Percentiles rank a stretch among this genome's conserved stretches.
These are phyloP conservation scores for Cynodonichthys magdalenae DNA, from an alignment of 2,797 vertebrate species.

Conservation along the genomic window DNA sequence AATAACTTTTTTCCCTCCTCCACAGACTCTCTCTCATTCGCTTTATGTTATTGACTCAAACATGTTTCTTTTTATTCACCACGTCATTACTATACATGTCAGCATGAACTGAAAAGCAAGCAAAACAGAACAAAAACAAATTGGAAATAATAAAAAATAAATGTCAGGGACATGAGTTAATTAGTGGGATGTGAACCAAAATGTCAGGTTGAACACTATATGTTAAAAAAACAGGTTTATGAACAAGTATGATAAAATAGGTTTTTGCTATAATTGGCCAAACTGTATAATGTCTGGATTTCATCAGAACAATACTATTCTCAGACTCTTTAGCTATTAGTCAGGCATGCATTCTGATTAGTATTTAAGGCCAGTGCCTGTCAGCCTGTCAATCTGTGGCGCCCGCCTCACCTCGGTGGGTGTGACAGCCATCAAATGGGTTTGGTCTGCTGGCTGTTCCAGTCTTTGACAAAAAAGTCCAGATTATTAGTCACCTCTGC, in stretches of 20 bases:
- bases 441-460: neutral
- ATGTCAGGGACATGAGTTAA: neutral
- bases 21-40: neutral
- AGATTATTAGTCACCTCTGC: slow-evolving; percentile 10
- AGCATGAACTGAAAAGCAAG: neutral
- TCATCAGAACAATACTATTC: neutral
- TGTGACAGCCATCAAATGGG: slow-evolving; percentile 13
- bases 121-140: neutral
- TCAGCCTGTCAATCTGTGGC: slow-evolving; percentile 7
- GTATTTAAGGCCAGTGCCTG: slow-evolving; percentile 8
- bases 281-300: slow-evolving; percentile 1
- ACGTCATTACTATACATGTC: neutral
- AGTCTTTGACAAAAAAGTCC: slow-evolving; percentile 11
- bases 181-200: neutral
- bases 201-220: neutral
- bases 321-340: neutral
- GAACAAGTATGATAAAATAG: neutral
- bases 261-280: fast-evolving
- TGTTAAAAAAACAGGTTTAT: neutral
- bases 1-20: neutral
- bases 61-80: neutral
- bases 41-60: neutral
- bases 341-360: neutral
- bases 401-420: slow-evolving; percentile 5
- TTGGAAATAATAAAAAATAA: neutral